Conservation (phyloP, 2,888 invertebrate species). For the Leucania comma region DNA sequence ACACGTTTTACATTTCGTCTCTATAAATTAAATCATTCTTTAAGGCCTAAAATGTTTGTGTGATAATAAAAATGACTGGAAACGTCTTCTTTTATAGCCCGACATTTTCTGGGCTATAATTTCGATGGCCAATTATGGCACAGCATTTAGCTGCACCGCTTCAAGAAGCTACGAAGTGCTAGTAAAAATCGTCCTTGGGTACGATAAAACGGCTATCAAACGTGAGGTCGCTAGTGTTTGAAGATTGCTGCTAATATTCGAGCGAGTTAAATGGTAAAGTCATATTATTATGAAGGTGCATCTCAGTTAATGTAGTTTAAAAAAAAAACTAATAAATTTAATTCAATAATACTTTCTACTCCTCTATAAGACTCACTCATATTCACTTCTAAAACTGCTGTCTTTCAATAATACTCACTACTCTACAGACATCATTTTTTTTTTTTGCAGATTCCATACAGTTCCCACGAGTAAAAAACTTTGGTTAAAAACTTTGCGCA, state of each 20-base stretch:
- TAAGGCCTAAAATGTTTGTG: conserved; percentile 35
- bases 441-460: too few species aligned
- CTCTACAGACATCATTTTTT: too few species aligned
- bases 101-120: conserved; percentile 74
- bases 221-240: conserved; percentile 41
- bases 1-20: not conserved
- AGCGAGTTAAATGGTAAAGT: conserved; percentile 27
- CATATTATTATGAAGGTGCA: too few species aligned
- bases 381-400: too few species aligned
- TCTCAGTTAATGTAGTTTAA: too few species aligned
- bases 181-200: conserved; percentile 50
- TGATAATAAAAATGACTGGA: conserved; percentile 43
- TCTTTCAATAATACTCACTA: too few species aligned
- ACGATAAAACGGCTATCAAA: conserved; percentile 55
- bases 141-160: conserved; percentile 70
- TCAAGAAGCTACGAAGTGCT: conserved; percentile 61
- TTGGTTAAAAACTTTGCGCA: too few species aligned
- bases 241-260: conserved; percentile 29
- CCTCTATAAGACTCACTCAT: too few species aligned
- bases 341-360: too few species aligned
- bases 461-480: too few species aligned
- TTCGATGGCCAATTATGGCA: conserved; percentile 66
- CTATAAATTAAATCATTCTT: conserved; percentile 34
- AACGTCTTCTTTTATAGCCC: conserved; percentile 49
- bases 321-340: too few species aligned